These are phyloP conservation scores for Paradoxurus hermaphroditus DNA, from an alignment of 2,113 vertebrate species.

Conservation along the genomic window DNA sequence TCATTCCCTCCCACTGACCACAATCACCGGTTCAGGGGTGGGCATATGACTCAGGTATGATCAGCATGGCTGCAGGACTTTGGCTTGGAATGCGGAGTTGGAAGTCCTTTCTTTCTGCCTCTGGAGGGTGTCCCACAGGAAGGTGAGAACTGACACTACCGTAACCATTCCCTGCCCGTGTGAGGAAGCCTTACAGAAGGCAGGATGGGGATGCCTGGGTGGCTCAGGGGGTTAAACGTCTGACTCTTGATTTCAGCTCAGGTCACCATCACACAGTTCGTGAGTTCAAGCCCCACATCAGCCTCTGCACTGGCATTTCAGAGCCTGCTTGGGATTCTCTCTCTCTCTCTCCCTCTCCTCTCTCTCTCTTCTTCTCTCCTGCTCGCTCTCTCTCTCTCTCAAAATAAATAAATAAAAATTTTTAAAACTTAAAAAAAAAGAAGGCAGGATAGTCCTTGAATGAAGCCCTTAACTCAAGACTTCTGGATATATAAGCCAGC, in stretches of 20 bases:
- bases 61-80: neutral
- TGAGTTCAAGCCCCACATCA: too few species aligned
- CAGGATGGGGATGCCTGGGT: neutral
- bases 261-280: too few species aligned
- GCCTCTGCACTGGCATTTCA: too few species aligned
- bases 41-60: neutral
- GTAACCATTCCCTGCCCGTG: neutral
- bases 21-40: neutral
- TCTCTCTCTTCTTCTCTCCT: too few species aligned
- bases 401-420: too few species aligned
- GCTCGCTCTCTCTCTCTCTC: too few species aligned
- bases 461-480: neutral
- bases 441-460: neutral
- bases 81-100: neutral
- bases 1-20: neutral
- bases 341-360: too few species aligned
- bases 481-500: neutral
- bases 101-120: neutral
- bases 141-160: neutral
- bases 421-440: neutral
- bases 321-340: too few species aligned
- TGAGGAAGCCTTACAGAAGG: neutral
- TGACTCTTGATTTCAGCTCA: too few species aligned
- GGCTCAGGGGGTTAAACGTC: too few species aligned
- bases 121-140: neutral